phyloP scores from a whole-genome alignment of 2,797 vertebrate genomes.

The Sparidentex hasta region DNA sequence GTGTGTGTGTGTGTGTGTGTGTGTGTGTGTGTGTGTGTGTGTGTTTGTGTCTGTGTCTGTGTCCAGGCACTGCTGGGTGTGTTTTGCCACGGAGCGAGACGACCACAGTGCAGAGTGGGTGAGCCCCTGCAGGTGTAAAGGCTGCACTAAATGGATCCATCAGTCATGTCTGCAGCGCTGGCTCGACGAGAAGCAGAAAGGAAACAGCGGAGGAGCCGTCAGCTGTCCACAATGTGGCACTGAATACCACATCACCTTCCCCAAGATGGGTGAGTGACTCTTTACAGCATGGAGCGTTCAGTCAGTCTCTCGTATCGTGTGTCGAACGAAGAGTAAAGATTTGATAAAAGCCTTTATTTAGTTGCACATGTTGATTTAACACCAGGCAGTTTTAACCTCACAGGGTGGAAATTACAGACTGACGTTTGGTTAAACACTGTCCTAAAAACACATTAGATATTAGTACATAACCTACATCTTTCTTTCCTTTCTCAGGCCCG shows the following conservation, averaged over 20 bases:
- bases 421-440: no score
- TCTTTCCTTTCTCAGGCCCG: slow-evolving; percentile 70
- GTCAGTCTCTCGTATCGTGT: background rate
- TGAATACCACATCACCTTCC: slow-evolving; percentile 84
- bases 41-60: slow-evolving; percentile 17
- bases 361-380: no score
- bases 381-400: no score
- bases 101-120: slow-evolving; percentile 86
- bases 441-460: no score
- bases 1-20: no score
- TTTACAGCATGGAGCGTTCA: background rate
- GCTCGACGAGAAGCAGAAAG: slow-evolving; percentile 89
- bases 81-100: slow-evolving; percentile 85
- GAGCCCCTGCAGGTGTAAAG: slow-evolving; percentile 87
- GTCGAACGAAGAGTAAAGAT: no score
- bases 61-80: slow-evolving; percentile 88
- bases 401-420: no score
- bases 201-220: slow-evolving; percentile 79
- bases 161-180: slow-evolving; percentile 88
- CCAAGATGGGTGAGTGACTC: slow-evolving; percentile 80
- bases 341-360: no score
- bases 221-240: slow-evolving; percentile 87
- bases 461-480: no score
- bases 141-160: slow-evolving; percentile 90
- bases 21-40: background rate